Base-by-base conservation (phyloP, 2,888 invertebrate genomes). In the Agrotis exclamationis region DNA sequence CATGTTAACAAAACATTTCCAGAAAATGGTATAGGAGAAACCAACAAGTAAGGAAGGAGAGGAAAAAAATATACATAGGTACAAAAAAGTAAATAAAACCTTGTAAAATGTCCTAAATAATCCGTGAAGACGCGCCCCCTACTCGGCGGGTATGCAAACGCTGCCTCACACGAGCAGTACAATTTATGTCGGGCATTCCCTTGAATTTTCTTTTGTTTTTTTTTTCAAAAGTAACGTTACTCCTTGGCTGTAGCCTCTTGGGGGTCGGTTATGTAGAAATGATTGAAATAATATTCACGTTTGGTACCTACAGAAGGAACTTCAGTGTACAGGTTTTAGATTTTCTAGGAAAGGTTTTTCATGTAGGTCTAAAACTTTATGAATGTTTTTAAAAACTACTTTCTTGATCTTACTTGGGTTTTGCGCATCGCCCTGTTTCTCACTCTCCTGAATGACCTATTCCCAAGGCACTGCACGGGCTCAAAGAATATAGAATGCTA, bases 131-230 rank as follows among this genome's bases (percentile, higher is more conserved):
- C 77, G 75, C 84, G 9, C 76, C 79, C 83, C 88, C 92, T 92
- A 94, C 90, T 90, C 88, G 90, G 92, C 85, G 88, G 86, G 90
- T 93, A 95, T 95, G 95, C 95, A 94, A 95, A 94, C 92, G 92
- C 82, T 89, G 90, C 90, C 90, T 95, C 95, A 94, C 95, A 89
- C 85, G 95, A 93, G 95, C 89, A 87, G 91, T 86, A 93, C 93
- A 95, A 96, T 95, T 96, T 96, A 96, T 95, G 94, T 94, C 91
- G 87, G 91, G 92, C 93, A 93, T 95, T 95, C 90, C 93, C 89
- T 92, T 88, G 94, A 93, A 94, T 94, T 94, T 94, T 92, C 92
- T 94, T 95, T 95, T 94, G 93, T 95, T 94, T 94, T 93, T 90
- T 83, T 73, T 70, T 71, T 91, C 89, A 90, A 92, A 93, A 89